Evolutionary conservation across 1,140 invertebrate species (phyloP), one percentile per base, ranked within the genome.

Genomic region (Anoplophora glabripennis): DNA sequence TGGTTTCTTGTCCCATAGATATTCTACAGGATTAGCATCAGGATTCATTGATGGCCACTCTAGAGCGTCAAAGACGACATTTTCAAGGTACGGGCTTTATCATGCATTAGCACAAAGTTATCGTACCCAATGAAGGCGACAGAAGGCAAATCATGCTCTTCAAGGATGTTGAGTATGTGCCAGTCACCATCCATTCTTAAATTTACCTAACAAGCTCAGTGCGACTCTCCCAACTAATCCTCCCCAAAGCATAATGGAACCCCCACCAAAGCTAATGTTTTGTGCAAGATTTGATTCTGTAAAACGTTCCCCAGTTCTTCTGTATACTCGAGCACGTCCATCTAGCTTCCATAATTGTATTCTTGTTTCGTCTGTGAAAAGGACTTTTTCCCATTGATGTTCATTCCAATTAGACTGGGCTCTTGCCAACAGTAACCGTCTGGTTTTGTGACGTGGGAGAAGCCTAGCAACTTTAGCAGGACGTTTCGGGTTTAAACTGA

Each of bases 181-280:
- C 36, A 60, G 21, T 60, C 44, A 44, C 28, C 52, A 60, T 57
- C 35, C 46, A 52, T 61, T 61, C 54, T 44, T 52, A 57, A 41
- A 57, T 49, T 57, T 11, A 61, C 48, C 37, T 57, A 58, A 58
- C 14, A 10, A 57, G 14, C 11, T 61, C 40, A 38, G 44, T 46
- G 38, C 34, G 18, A 47, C 18, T 34, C 17, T 49, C 12, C 36
- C 15, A 55, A 17, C 48, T 57, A 51, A 74, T 69, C 72, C 72
- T 40, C 58, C 70, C 72, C 68, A 70, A 17, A 75, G 60, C 71
- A 69, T 72, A 17, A 67, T 58, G 12, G 70, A 71, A 18, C 69
- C 72, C 7, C 66, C 71, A 28, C 73, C 68, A 60, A 66, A 72
- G 12, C 49, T 54, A 41, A 62, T 54, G 11, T 58, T 65, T 58